phyloP scores from a whole-genome alignment of 2,888 invertebrate genomes.

The Oxyteleia sp. region DNA sequence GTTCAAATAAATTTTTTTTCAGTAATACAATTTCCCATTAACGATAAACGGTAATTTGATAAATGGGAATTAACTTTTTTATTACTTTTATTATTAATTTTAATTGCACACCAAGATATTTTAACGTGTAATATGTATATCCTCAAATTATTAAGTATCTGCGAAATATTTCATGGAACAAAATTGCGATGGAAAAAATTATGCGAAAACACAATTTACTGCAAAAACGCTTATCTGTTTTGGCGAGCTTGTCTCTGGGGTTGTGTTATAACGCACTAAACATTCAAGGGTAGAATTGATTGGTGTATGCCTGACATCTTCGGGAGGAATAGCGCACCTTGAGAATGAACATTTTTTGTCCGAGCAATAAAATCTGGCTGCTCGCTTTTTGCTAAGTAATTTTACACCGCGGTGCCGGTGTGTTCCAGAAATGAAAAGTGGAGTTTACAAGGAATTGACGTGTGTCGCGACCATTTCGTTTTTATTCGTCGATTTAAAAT shows the following conservation, averaged over 20 bases:
- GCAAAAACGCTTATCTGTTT: slow-evolving; percentile 31
- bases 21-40: too few species aligned
- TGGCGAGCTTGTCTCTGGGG: slow-evolving; percentile 17
- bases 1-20: too few species aligned
- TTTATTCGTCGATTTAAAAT: too few species aligned
- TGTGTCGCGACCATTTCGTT: not conserved
- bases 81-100: too few species aligned
- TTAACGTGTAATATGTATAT: too few species aligned
- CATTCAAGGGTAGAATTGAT: slow-evolving; percentile 21
- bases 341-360: slow-evolving; percentile 20
- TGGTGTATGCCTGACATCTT: slow-evolving; percentile 15
- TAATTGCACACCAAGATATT: too few species aligned
- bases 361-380: slow-evolving; percentile 13
- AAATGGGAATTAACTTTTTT: too few species aligned
- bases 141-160: too few species aligned
- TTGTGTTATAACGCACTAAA: slow-evolving; percentile 10
- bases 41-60: too few species aligned
- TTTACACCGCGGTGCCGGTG: not conserved
- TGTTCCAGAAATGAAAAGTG: not conserved
- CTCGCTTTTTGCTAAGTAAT: not conserved
- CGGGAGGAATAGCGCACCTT: slow-evolving; percentile 21
- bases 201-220: slow-evolving; percentile 28
- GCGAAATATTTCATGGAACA: too few species aligned
- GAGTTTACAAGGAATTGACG: not conserved
- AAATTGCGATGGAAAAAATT: not conserved